phyloP scores from a whole-genome alignment of 2,113 vertebrate species.

The Eira barbara region DNA sequence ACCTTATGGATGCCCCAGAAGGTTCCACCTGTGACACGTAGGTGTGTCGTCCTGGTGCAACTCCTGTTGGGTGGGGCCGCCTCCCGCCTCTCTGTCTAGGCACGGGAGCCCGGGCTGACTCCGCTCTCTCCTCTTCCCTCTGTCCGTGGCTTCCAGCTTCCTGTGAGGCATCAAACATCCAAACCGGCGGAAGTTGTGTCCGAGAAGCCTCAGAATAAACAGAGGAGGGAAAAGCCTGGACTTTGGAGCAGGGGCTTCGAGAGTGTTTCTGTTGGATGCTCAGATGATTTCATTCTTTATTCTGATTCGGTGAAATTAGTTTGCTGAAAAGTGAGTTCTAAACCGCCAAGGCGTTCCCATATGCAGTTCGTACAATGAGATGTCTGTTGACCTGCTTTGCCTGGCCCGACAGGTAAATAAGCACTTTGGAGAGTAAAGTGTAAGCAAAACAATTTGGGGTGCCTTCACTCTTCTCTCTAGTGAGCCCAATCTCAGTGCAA shows the following conservation, averaged over 20 bases:
- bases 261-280: background rate
- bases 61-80: background rate
- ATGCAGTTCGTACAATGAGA: background rate
- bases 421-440: background rate
- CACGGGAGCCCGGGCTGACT: background rate
- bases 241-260: background rate
- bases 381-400: background rate
- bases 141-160: background rate
- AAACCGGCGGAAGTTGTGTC: background rate
- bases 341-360: background rate
- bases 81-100: background rate
- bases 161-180: background rate
- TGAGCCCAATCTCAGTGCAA: background rate
- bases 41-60: background rate
- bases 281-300: background rate
- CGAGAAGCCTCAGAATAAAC: accelerated
- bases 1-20: background rate
- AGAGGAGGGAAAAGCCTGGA: accelerated
- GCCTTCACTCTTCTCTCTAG: background rate
- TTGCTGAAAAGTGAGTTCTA: background rate
- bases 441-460: background rate
- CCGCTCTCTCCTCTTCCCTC: background rate
- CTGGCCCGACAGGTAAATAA: background rate
- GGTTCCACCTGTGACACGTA: accelerated
- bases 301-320: background rate